Evolutionary conservation across 2,888 invertebrate species (phyloP).

Genomic region (Parapristionchus giblindavisi): DNA sequence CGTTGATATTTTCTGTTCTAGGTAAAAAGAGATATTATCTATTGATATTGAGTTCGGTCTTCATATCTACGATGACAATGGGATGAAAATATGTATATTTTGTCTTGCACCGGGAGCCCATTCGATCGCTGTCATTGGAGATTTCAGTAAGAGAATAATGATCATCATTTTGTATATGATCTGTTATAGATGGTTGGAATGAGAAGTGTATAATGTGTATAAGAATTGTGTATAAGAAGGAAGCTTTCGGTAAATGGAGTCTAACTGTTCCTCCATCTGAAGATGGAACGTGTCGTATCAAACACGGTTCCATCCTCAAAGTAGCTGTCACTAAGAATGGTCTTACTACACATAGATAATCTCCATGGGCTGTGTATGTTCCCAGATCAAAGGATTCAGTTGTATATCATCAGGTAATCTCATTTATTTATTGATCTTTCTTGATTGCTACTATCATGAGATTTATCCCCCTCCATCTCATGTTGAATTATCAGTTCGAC

Average conservation of each 20-base stretch:
- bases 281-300: conserved; percentile 85
- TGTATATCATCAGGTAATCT: conserved; percentile 85
- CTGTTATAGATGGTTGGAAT: conserved; percentile 95
- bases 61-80: too few relatives aligned
- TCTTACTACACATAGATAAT: conserved; percentile 83
- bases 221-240: conserved; percentile 83
- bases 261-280: conserved; percentile 82
- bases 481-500: conserved; percentile 81
- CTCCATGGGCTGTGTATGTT: conserved; percentile 96
- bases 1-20: too few relatives aligned
- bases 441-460: conserved; percentile 45
- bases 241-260: conserved; percentile 95
- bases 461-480: conserved; percentile 75
- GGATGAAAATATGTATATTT: too few relatives aligned
- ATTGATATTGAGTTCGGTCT: too few relatives aligned
- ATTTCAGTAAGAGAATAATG: conserved; percentile 81
- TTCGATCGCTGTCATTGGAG: conserved; percentile 87
- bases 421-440: too few relatives aligned
- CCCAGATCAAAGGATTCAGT: conserved; percentile 79
- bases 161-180: too few relatives aligned
- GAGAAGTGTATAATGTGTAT: too few relatives aligned
- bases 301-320: conserved; percentile 82
- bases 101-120: conserved; percentile 94
- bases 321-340: conserved; percentile 81
- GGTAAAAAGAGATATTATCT: too few relatives aligned